These are phyloP conservation scores for Protomyctophum bolini DNA, from an alignment of 2,113 vertebrate species.

Conservation along the genomic window DNA sequence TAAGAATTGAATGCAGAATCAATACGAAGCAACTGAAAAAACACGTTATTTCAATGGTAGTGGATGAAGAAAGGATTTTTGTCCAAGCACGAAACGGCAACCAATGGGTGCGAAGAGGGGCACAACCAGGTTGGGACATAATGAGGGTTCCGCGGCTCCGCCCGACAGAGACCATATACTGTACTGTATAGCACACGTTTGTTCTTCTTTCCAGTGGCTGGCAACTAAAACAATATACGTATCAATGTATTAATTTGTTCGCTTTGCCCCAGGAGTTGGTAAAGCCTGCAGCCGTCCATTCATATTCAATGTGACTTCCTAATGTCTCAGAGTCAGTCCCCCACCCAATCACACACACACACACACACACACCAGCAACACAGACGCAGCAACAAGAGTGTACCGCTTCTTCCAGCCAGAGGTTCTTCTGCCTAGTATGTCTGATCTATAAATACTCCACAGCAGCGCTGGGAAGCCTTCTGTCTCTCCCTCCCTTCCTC, in stretches of 20 bases:
- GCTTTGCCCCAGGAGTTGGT: neutral
- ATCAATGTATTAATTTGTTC: neutral
- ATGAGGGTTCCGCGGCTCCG: too few species aligned
- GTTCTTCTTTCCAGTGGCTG: too few species aligned
- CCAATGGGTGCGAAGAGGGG: too few species aligned
- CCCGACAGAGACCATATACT: too few species aligned
- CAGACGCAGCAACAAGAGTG: conserved; percentile 51
- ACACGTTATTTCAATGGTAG: too few species aligned
- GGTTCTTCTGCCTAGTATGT: conserved; percentile 64
- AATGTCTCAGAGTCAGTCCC: neutral
- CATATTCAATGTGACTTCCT: neutral
- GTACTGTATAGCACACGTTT: too few species aligned
- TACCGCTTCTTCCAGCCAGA: conserved; percentile 64
- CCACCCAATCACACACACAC: neutral
- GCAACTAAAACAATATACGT: neutral
- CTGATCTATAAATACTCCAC: conserved; percentile 73
- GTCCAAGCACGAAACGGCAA: too few species aligned
- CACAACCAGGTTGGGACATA: too few species aligned
- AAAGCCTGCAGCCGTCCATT: too few species aligned
- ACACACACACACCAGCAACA: neutral
- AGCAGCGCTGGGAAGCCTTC: conserved; percentile 48
- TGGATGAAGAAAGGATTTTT: too few species aligned
- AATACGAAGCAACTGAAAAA: too few species aligned
- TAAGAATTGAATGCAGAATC: too few species aligned
- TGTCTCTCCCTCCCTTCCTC: conserved; percentile 41